These are phyloP conservation scores for Eufriesea mexicana DNA, from an alignment of 1,140 invertebrate species.

Conservation along the genomic window DNA sequence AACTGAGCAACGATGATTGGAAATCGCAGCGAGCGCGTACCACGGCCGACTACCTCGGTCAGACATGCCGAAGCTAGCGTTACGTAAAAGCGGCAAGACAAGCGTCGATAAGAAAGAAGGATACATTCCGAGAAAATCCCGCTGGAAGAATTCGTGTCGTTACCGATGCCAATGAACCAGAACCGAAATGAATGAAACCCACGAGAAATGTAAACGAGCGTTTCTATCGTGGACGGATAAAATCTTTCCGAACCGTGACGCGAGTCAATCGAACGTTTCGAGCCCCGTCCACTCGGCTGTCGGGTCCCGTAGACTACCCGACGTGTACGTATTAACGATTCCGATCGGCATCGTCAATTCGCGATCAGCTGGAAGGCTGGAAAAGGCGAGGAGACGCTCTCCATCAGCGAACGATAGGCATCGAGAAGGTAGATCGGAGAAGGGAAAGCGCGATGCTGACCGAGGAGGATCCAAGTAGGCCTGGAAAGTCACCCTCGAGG, in stretches of 20 bases:
- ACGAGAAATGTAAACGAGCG: slow-evolving; percentile 1
- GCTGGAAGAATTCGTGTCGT: neutral
- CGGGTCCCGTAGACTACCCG: too few relatives aligned
- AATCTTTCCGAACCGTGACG: neutral
- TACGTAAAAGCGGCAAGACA: neutral
- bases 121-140: neutral
- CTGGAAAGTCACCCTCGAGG: neutral
- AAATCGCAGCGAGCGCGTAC: neutral
- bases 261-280: neutral
- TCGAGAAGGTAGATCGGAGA: too few relatives aligned
- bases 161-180: neutral
- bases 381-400: too few relatives aligned
- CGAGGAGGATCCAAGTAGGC: too few relatives aligned
- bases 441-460: too few relatives aligned
- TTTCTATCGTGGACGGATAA: slow-evolving; percentile 3
- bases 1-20: neutral
- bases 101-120: neutral
- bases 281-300: too few relatives aligned
- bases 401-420: too few relatives aligned
- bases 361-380: too few relatives aligned
- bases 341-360: too few relatives aligned
- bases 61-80: neutral
- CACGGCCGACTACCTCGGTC: too few relatives aligned
- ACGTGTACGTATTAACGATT: too few relatives aligned
- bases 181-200: neutral